Percentiles rank a stretch among this genome's conserved stretches.
These are phyloP conservation scores for Disparrhopalites patrizii DNA, from an alignment of 2,888 invertebrate genomes.

Conservation along the genomic window DNA sequence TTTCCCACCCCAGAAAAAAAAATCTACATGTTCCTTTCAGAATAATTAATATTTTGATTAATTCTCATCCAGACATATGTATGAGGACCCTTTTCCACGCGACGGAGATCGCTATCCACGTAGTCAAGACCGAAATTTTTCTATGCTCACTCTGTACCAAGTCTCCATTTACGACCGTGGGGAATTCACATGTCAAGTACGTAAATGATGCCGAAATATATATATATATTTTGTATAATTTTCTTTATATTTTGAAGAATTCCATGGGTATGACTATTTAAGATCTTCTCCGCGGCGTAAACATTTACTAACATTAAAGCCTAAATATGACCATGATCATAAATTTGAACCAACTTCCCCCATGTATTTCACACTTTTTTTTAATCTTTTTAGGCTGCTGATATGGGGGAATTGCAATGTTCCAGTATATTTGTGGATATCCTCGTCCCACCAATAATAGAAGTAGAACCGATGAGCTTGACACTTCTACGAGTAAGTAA, in stretches of 20 bases:
- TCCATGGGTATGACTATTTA: too few relatives aligned
- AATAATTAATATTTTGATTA: background rate
- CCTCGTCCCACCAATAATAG: conserved; percentile 61
- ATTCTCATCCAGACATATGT: conserved; percentile 15
- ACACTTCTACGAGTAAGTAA: conserved; percentile 64
- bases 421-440: conserved; percentile 62
- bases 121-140: conserved; percentile 20
- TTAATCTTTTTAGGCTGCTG: conserved; percentile 52
- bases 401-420: conserved; percentile 67
- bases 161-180: conserved; percentile 23
- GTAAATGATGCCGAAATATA: too few relatives aligned
- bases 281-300: too few relatives aligned
- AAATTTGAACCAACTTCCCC: too few relatives aligned
- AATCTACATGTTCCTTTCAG: background rate
- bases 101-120: too few relatives aligned
- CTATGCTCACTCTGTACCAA: conserved; percentile 19
- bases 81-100: conserved; percentile 18
- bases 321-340: too few relatives aligned
- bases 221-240: too few relatives aligned
- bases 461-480: conserved; percentile 65
- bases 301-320: too few relatives aligned
- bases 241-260: too few relatives aligned
- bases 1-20: background rate
- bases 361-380: too few relatives aligned
- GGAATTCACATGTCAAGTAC: conserved; percentile 31